Evolutionary conservation across 2,797 vertebrate genomes (phyloP), one percentile per base, ranked within the genome.

Genomic region (Pelodytes ibericus): DNA sequence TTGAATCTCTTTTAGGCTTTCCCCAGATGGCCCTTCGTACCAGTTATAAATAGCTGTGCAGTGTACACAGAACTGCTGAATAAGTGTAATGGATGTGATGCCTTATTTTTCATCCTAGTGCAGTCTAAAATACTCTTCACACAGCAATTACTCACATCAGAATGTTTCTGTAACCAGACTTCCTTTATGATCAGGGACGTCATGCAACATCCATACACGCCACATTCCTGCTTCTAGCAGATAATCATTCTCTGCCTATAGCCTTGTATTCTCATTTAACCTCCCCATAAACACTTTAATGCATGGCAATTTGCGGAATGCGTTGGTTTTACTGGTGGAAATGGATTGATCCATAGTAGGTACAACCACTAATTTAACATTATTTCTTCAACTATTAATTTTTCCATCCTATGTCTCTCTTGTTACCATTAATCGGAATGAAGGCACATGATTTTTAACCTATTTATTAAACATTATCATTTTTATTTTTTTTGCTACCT

Each of bases 11-110:
- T 75, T 69, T 62, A 75, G 69, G 24, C 60, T 70, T 78, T 68
- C 76, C 76, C 76, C 76, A 78, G 76, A 78, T 78, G 70, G 63
- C 61, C 57, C 75, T 77, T 60, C 68, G 51, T 72, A 44, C 62
- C 25, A 44, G 76, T 67, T 78, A 78, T 60, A 72, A 78, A 78
- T 78, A 78, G 63, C 76, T 39, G 44, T 20, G 63, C 26, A 63
- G 44, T 78, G 57, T 53, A 78, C 70, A 73, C 63, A 78, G 63
- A 47, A 78, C 63, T 78, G 76, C 76, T 78, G 76, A 78, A 72
- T 78, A 67, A 78, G 76, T 27, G 70, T 57, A 72, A 78, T 68
- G 27, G 70, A 63, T 78, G 76, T 78, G 76, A 78, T 72, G 76
- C 57, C 56, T 78, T 58, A 30, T 67, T 67, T 53, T 67, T 67